Conservation (phyloP, 2,888 invertebrate species). For the Drepana falcataria region DNA sequence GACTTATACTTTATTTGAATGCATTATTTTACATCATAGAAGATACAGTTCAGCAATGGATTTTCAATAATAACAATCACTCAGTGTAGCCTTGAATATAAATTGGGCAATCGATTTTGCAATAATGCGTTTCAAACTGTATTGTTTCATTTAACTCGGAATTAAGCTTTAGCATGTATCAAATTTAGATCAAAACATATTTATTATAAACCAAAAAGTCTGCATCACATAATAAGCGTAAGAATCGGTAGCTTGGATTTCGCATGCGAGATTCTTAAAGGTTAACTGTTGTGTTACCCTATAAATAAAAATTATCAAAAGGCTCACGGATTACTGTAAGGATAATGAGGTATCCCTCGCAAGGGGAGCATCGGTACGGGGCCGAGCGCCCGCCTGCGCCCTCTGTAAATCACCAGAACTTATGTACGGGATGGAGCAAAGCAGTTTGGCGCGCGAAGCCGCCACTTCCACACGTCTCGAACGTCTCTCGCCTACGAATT, state of each 20-base stretch:
- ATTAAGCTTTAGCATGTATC: too few species aligned
- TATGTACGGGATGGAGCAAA: constrained; percentile 47
- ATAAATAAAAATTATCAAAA: constrained; percentile 71
- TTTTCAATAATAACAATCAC: too few species aligned
- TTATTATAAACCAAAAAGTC: too few species aligned
- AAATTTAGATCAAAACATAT: too few species aligned
- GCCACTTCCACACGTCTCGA: constrained; percentile 38
- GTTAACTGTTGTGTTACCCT: constrained; percentile 45
- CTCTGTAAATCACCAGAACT: constrained; percentile 62
- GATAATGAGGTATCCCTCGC: constrained; percentile 75
- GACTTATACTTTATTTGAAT: too few species aligned
- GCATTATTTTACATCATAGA: too few species aligned
- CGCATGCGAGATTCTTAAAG: constrained; percentile 34
- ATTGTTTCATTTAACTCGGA: constrained; percentile 20
- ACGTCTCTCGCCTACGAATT: constrained; percentile 24
- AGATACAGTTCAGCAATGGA: too few species aligned
- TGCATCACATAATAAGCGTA: too few species aligned
- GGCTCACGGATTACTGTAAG: constrained; percentile 71
- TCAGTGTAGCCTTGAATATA: constrained; percentile 35
- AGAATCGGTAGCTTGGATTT: constrained; percentile 5
- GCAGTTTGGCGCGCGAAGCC: constrained; percentile 73
- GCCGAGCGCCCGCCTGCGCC: constrained; percentile 52
- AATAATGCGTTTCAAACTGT: constrained; percentile 7
- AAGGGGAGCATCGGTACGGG: constrained; percentile 52
- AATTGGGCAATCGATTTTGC: constrained; percentile 33